Conservation (phyloP, 2,113 vertebrate genomes). For the Rhabdornis inornatus region DNA sequence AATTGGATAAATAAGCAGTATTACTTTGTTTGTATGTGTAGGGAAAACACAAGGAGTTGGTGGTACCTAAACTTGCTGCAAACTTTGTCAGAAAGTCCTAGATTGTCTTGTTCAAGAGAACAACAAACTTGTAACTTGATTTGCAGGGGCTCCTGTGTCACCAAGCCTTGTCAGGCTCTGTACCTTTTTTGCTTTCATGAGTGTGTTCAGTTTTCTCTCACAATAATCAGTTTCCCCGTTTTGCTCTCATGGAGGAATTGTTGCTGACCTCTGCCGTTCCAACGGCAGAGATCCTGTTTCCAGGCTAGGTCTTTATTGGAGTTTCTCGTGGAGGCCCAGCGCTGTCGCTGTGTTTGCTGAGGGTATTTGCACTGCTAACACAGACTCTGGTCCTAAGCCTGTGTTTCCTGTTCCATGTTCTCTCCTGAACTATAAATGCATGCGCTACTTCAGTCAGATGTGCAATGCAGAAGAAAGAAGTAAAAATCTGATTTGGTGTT, state of each 20-base stretch:
- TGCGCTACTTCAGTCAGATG: accelerated
- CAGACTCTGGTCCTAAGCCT: neutral
- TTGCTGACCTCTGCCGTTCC: accelerated
- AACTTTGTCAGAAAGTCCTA: neutral
- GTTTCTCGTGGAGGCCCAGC: accelerated
- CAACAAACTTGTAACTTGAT: neutral
- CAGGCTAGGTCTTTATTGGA: neutral
- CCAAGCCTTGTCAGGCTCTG: neutral
- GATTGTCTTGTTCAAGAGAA: neutral
- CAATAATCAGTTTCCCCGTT: neutral
- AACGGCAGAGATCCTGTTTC: neutral
- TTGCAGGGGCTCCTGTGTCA: neutral
- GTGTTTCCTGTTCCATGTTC: neutral
- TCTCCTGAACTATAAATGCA: neutral
- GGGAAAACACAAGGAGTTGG: neutral
- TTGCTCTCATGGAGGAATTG: neutral
- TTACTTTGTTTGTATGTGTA: neutral
- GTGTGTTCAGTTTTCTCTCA: neutral
- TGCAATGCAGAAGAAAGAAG: accelerated
- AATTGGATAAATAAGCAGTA: neutral
- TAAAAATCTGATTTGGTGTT: neutral
- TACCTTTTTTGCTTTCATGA: neutral
- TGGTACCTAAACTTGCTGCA: accelerated
- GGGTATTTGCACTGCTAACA: neutral
- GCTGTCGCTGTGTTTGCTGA: neutral